A percentile compares a stretch with the other conserved stretches of the same genome.
Evolutionary conservation across 2,888 invertebrate genomes (phyloP).

Genomic region (Patella pellucida): DNA sequence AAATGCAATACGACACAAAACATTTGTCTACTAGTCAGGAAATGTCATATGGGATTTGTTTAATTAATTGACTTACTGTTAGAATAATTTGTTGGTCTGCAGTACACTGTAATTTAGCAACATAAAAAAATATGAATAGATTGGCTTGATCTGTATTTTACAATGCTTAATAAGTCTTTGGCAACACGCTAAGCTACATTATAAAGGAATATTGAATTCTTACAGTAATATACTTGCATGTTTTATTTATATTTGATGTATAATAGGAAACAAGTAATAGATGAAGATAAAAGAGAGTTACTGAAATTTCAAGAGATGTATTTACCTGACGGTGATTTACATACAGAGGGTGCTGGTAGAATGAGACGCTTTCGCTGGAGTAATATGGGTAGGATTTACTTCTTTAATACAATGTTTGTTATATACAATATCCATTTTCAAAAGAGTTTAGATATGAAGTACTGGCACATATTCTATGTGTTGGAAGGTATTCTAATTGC

Average conservation of each 20-base stretch:
- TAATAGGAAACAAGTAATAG: constrained; percentile 80
- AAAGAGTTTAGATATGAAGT: too few species aligned
- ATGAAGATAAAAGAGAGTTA: constrained; percentile 89
- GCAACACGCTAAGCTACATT: too few species aligned
- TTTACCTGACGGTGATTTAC: constrained; percentile 90
- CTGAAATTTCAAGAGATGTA: constrained; percentile 86
- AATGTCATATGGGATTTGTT: too few species aligned
- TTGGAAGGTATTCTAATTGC: background rate
- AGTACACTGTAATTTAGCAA: too few species aligned
- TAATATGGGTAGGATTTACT: constrained; percentile 74
- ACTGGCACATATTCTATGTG: too few species aligned
- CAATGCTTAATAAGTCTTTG: background rate
- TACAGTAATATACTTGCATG: background rate
- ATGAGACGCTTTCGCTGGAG: constrained; percentile 89
- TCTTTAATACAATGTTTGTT: background rate
- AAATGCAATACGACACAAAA: too few species aligned
- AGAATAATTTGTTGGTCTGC: too few species aligned
- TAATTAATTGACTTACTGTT: too few species aligned
- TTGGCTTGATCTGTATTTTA: background rate
- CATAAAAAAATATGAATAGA: too few species aligned
- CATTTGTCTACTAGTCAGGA: too few species aligned
- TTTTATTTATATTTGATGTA: background rate
- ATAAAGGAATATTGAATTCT: background rate
- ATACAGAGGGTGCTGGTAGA: constrained; percentile 82
- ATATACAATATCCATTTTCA: background rate